phyloP scores from a whole-genome alignment of 1,140 invertebrate species.

The Ostrea edulis region DNA sequence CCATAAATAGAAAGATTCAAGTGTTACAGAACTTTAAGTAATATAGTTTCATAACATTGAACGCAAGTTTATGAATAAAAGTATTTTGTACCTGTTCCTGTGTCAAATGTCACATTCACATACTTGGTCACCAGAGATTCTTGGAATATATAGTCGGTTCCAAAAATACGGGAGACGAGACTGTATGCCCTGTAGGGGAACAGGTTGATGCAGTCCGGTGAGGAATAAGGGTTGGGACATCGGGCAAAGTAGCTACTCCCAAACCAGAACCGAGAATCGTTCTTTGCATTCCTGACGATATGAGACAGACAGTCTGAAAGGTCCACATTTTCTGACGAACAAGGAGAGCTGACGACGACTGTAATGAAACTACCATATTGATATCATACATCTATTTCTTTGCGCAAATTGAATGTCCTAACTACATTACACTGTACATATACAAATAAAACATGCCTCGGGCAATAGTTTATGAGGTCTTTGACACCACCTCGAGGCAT shows the following conservation, averaged over 20 bases:
- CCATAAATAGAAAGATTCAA: no score
- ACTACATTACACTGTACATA: no score
- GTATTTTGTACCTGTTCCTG: conserved; percentile 36
- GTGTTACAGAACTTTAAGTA: no score
- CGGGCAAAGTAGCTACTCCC: conserved; percentile 28
- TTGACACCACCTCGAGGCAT: no score
- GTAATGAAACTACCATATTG: background rate
- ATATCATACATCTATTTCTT: no score
- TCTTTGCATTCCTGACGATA: conserved; percentile 1
- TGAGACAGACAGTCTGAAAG: conserved; percentile 16
- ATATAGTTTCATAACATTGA: no score
- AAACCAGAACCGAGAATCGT: conserved; percentile 45
- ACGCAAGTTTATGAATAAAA: no score
- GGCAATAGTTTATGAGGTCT: no score
- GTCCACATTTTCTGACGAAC: conserved; percentile 15
- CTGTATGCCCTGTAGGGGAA: conserved; percentile 37
- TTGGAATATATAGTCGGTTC: background rate
- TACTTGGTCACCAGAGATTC: conserved; percentile 23
- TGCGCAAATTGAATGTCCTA: no score
- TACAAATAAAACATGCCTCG: no score
- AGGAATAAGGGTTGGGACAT: conserved; percentile 17
- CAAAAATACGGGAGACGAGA: conserved; percentile 44
- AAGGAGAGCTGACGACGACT: background rate
- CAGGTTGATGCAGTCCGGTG: conserved; percentile 20
- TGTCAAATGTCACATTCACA: conserved; percentile 37